phyloP scores from a whole-genome alignment of 2,888 invertebrate species.

The Calephelis perditalis region DNA sequence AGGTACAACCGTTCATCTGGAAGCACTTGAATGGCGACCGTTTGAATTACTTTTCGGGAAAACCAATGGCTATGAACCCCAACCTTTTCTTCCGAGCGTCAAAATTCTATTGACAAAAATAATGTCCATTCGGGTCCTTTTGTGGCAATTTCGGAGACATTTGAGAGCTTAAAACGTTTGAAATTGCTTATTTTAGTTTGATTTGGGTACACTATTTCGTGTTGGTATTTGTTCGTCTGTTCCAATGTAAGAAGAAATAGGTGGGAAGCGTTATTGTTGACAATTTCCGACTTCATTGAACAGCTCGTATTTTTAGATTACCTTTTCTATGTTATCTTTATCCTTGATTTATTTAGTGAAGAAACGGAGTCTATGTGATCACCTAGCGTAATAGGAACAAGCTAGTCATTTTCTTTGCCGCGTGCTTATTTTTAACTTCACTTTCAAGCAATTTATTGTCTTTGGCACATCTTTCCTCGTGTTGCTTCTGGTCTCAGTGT shows the following conservation, averaged over 20 bases:
- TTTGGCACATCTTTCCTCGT: no score
- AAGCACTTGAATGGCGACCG: constrained; percentile 41
- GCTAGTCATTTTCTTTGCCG: no score
- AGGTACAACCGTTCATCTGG: constrained; percentile 4
- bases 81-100: constrained; percentile 49
- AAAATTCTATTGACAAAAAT: constrained; percentile 61
- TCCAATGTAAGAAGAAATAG: background rate
- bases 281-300: background rate
- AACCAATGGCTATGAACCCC: constrained; percentile 46
- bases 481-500: no score
- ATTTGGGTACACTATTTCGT: constrained; percentile 11
- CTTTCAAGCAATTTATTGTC: no score
- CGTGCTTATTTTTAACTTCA: no score
- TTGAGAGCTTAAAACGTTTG: constrained; percentile 35
- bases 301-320: no score
- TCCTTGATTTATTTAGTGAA: no score
- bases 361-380: no score
- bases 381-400: no score
- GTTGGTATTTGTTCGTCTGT: background rate
- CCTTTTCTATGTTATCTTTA: no score
- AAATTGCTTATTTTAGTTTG: constrained; percentile 31
- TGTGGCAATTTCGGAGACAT: constrained; percentile 41
- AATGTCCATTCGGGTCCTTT: constrained; percentile 54
- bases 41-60: constrained; percentile 50
- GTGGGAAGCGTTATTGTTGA: background rate